These are phyloP conservation scores for Cassiopea andromeda DNA, from an alignment of 30 jellyfish, hydroid and myxozoan species.

Conservation along the genomic window DNA sequence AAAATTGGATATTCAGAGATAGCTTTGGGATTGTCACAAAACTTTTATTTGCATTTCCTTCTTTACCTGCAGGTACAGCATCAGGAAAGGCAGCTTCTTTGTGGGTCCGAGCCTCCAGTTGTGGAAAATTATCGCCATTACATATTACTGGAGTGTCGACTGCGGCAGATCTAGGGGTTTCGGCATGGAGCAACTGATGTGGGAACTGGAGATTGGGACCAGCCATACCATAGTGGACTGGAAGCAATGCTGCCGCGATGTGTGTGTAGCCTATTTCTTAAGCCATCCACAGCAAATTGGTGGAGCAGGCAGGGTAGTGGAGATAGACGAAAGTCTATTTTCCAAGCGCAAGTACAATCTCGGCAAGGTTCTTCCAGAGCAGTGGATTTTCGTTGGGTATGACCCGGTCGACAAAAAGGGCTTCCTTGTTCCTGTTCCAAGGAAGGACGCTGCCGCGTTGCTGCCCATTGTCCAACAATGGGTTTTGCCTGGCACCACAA, in stretches of 20 bases:
- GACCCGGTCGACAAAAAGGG: constrained; percentile 1
- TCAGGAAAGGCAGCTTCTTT: constrained; percentile 29
- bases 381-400: constrained; percentile 39
- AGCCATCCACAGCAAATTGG: background rate
- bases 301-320: background rate
- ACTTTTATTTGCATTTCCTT: background rate
- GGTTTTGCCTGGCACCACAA: background rate
- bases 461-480: background rate
- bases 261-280: background rate
- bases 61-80: background rate
- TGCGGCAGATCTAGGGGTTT: constrained; percentile 28
- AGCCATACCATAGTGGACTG: background rate
- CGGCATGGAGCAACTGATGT: background rate
- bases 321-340: background rate
- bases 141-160: constrained; percentile 22
- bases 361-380: constrained; percentile 33
- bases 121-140: constrained; percentile 28
- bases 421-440: background rate
- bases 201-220: constrained; percentile 18
- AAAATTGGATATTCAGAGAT: background rate
- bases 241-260: background rate
- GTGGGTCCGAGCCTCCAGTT: constrained; percentile 10
- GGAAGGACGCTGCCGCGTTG: background rate
- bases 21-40: background rate
- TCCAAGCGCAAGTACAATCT: constrained; percentile 10